Base-by-base conservation (phyloP, 2,888 invertebrate species). In the Mythimna vitellina region DNA sequence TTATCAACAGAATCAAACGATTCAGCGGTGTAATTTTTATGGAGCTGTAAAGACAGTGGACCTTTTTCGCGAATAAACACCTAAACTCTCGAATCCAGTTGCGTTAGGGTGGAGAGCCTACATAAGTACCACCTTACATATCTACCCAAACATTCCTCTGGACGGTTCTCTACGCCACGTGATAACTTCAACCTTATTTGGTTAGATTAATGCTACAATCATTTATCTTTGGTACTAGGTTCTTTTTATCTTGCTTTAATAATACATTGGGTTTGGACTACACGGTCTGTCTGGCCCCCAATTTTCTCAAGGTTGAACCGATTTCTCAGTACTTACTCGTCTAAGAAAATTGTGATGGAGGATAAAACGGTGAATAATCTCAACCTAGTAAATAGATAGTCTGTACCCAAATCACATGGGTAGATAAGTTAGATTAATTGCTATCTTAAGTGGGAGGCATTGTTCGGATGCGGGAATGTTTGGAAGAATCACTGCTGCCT, bases 11-110 rank as follows among this genome's bases (percentile, higher is more conserved):
- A 91, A 91, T 92, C 92, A 90, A 91, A 91, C 89, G 89, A 90
- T 91, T 91, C 90, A 88, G 88, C 90, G 88, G 88, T 89, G 89
- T 91, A 88, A 90, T 92, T 92, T 92, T 93, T 93, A 93, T 90
- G 82, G 82, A 85, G 90, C 84, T 88, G 90, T 93, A 93, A 93
- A 89, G 88, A 88, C 83, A 82, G 81, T 80, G 87, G 88, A 89
- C 88, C 88, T 88, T 92, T 90, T 89, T 84, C 81, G 69, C 67
- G 75, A 85, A 80, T 86, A 82, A 86, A 85, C 82, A 81, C 65
- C 73, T 78, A 84, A 82, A 81, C 70, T 73, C 72, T 73, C 35
- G 46, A 78, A 79, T 68, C 51, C 65, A 57, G 81, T 75, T 74
- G 77, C 60, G 65, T 78, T 76, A 61, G 63, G 54, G 53, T 35